Conservation (phyloP, 2,113 vertebrate genomes). For the Dromaius novaehollandiae region DNA sequence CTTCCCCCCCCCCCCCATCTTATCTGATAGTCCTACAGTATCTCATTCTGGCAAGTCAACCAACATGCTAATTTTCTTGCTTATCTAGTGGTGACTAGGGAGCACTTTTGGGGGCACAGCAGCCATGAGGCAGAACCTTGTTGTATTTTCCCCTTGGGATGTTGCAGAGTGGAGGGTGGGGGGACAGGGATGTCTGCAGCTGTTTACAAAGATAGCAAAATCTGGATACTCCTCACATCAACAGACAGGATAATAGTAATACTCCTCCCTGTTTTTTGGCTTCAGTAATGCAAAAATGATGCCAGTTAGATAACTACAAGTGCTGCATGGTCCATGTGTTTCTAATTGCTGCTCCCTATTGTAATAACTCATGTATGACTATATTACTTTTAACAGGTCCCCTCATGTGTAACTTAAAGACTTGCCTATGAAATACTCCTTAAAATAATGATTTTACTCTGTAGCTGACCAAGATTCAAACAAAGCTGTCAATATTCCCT, state of each 20-base stretch:
- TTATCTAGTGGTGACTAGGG: not conserved
- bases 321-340: not conserved
- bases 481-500: not conserved
- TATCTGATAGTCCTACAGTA: not conserved
- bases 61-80: not conserved
- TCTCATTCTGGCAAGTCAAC: not conserved
- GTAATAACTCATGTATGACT: not conserved
- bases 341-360: not conserved
- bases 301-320: not conserved
- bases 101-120: not conserved
- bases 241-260: not conserved
- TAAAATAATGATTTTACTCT: not conserved
- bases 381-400: not conserved
- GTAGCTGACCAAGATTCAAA: not conserved
- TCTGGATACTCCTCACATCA: not conserved
- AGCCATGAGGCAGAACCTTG: not conserved
- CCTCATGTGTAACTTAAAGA: not conserved
- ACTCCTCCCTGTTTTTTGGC: not conserved
- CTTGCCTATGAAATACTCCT: not conserved
- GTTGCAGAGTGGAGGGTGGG: fast-evolving
- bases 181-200: fast-evolving
- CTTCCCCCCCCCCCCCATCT: too few relatives aligned
- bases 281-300: not conserved
- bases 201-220: not conserved
- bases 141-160: not conserved